Evolutionary conservation across 2,113 vertebrate species (phyloP), one percentile per base, ranked within the genome.

Genomic region (Colaptes auratus): DNA sequence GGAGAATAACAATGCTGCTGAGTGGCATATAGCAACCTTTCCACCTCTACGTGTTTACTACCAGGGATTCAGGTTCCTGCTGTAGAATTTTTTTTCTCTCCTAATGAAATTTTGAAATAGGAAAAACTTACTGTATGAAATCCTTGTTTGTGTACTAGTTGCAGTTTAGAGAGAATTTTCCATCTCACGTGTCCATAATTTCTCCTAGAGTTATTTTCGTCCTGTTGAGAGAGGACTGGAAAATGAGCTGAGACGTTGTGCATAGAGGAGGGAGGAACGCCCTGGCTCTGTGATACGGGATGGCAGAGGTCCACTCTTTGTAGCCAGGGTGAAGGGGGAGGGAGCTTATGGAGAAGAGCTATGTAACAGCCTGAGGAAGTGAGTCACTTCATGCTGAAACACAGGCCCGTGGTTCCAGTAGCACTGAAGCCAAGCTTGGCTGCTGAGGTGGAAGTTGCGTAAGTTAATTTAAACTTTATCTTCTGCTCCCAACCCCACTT

Each of bases 351-450:
- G 90, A 87, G 90, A 93, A 27, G 88, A 88, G 70, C 83, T 46
- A 15, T 85, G 79, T 91, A 91, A 82, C 84, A 82, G 88, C 77
- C 89, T 48, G 85, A 97, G 96, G 96, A 97, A 97, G 80, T 97
- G 95, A 97, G 92, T 97, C 95, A 97, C 82, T 87, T 31, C 2
- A 1, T 55, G 79, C 58, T 93, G 88, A 95, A 94, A 87, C 76
- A 42, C 89, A 66, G 84, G 76, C 73, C 55, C 50, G 6, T 90
- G 93, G 88, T 69, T 96, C 87, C 82, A 91, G 80, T 27, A 50
- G 77, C 89, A 12, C 52, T 55, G 67, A 79, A 93, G 84, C 91
- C 95, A 92, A 36, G 48, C 55, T 72, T 94, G 93, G 88, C 79
- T 61, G 82, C 70, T 10, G 65, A 78, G 61, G 50, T 95, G 91